Conservation (phyloP, 92 coral and sea anemone genomes). For the Hydrozoanthus gracilis region DNA sequence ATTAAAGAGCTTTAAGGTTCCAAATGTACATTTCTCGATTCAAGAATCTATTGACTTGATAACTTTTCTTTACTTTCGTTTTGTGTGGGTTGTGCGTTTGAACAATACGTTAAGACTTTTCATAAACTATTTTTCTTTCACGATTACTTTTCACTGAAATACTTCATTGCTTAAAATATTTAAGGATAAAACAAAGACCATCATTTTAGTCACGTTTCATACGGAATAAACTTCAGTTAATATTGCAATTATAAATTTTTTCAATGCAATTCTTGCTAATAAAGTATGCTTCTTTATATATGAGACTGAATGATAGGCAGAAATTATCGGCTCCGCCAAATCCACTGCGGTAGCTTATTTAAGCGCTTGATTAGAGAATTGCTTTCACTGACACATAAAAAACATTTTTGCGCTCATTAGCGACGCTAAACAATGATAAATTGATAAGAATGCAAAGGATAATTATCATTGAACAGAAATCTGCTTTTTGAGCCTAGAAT, state of each 20-base stretch:
- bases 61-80: conserved; percentile 7
- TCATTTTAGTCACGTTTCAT: not conserved
- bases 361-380: conserved; percentile 23
- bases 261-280: conserved; percentile 7
- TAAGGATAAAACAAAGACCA: not conserved
- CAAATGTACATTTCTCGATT: not conserved
- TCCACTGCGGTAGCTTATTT: not conserved
- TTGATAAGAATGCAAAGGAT: conserved; percentile 22
- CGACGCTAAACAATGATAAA: conserved; percentile 30
- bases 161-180: not conserved
- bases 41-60: conserved; percentile 44
- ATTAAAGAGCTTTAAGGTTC: not conserved
- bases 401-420: conserved; percentile 32
- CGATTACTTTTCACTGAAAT: not conserved
- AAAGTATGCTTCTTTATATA: not conserved
- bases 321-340: not conserved
- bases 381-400: conserved; percentile 35
- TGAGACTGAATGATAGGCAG: not conserved
- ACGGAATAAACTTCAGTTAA: not conserved
- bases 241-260: not conserved
- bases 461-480: conserved; percentile 18
- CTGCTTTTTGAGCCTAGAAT: not conserved
- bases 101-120: not conserved
- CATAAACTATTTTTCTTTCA: conserved; percentile 5
- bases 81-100: not conserved